phyloP scores from a whole-genome alignment of 2,888 invertebrate species.

The Trypoxylon attenuatum region DNA sequence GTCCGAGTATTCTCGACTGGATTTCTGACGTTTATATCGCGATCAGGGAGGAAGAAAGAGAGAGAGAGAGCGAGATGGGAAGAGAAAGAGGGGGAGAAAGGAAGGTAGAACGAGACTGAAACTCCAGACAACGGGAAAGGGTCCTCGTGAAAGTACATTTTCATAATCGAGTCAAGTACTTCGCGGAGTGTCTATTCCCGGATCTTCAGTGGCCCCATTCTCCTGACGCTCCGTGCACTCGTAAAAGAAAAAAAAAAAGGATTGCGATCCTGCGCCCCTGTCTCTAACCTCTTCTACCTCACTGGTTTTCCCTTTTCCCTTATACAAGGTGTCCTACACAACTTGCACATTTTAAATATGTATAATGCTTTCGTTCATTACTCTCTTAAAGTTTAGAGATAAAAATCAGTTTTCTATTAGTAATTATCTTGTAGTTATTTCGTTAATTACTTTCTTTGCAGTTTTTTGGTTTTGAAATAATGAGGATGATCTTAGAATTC shows the following conservation, averaged over 20 bases:
- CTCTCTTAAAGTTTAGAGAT: no score
- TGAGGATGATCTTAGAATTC: no score
- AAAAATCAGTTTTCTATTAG: no score
- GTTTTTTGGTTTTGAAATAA: no score
- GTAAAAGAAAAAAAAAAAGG: no score
- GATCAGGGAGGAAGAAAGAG: conserved; percentile 39
- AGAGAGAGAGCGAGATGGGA: background rate
- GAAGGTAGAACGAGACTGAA: conserved; percentile 22
- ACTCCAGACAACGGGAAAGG: conserved; percentile 13
- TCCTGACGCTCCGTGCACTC: conserved; percentile 7
- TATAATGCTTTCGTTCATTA: no score
- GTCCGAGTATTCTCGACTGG: conserved; percentile 10
- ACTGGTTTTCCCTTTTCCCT: no score
- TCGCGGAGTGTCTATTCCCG: conserved; percentile 45
- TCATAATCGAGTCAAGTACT: conserved; percentile 58
- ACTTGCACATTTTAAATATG: no score
- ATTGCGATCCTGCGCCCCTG: background rate
- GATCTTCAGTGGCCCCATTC: conserved; percentile 32
- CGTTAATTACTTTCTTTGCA: no score
- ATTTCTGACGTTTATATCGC: conserved; percentile 36
- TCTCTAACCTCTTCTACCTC: background rate
- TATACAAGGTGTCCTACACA: no score
- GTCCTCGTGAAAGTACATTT: conserved; percentile 41
- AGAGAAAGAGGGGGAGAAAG: conserved; percentile 3
- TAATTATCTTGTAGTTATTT: no score